A percentile compares a stretch with the other conserved stretches of the same genome.
These are phyloP conservation scores for Mycetomoellerius zeteki DNA, from an alignment of 1,140 invertebrate species.

Conservation along the genomic window DNA sequence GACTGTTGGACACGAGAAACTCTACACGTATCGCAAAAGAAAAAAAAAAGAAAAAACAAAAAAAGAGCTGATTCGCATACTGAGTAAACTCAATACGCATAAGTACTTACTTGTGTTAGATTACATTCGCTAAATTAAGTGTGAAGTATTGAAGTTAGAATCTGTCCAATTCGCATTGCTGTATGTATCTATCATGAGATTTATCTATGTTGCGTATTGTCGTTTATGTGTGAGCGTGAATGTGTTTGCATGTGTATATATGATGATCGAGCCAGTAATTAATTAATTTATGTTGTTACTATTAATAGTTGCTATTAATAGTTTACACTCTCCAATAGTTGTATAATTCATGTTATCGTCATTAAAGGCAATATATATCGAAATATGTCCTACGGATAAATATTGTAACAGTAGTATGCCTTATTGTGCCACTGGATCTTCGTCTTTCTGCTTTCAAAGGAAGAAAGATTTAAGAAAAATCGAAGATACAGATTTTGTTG, in stretches of 20 bases:
- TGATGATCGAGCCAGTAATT: constrained; percentile 70
- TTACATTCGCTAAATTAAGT: constrained; percentile 70
- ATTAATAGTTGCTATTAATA: constrained; percentile 60
- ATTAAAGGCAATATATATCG: constrained; percentile 25
- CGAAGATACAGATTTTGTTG: constrained; percentile 45
- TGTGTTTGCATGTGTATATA: constrained; percentile 42
- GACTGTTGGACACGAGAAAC: constrained; percentile 31
- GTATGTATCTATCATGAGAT: constrained; percentile 70
- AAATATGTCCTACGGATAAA: constrained; percentile 48
- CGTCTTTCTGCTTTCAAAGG: constrained; percentile 47
- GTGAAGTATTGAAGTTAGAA: constrained; percentile 71
- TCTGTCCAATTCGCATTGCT: constrained; percentile 69
- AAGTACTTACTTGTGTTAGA: constrained; percentile 71
- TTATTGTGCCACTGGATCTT: constrained; percentile 47
- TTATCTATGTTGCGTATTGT: constrained; percentile 70
- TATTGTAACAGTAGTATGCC: constrained; percentile 59
- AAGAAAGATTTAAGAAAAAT: constrained; percentile 11
- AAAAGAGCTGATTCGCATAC: constrained; percentile 63
- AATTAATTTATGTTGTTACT: constrained; percentile 60
- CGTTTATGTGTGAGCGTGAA: constrained; percentile 24
- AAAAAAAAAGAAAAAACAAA: constrained; percentile 7
- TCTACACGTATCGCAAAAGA: constrained; percentile 5
- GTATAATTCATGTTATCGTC: constrained; percentile 59
- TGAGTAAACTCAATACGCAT: constrained; percentile 68
- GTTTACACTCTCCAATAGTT: constrained; percentile 55